A percentile compares a stretch with the other conserved stretches of the same genome.
Conservation (phyloP, 2,888 invertebrate species). For the Patella depressa region DNA sequence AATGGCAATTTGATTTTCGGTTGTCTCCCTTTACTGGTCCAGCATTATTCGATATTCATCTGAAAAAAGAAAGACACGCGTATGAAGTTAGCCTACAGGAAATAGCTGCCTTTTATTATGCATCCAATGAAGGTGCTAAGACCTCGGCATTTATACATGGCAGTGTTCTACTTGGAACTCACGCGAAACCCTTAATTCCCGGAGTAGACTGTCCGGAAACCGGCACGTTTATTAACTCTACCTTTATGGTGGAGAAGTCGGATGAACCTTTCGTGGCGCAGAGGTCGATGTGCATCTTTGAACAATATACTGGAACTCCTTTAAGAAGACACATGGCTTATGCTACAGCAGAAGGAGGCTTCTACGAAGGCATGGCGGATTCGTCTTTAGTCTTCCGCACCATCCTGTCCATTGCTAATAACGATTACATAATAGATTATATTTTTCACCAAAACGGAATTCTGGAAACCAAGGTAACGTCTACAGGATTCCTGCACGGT, state of each 20-base stretch:
- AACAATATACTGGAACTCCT: constrained; percentile 56
- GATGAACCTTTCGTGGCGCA: constrained; percentile 29
- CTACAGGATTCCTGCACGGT: constrained; percentile 41
- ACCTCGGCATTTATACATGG: constrained; percentile 30
- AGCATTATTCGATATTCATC: constrained; percentile 30
- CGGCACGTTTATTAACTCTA: constrained; percentile 47
- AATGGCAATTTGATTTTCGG: constrained; percentile 43
- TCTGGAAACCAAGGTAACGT: constrained; percentile 47
- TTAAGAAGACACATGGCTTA: constrained; percentile 55
- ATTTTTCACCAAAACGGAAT: constrained; percentile 61
- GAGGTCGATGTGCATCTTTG: constrained; percentile 59
- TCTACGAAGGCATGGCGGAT: constrained; percentile 56
- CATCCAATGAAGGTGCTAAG: constrained; percentile 18
- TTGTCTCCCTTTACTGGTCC: constrained; percentile 32
- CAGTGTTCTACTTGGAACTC: constrained; percentile 27
- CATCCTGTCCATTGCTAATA: constrained; percentile 54
- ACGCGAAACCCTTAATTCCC: constrained; percentile 23
- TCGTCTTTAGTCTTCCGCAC: constrained; percentile 51
- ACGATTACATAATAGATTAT: constrained; percentile 63
- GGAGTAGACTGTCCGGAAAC: constrained; percentile 59
- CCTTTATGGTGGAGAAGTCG: constrained; percentile 24
- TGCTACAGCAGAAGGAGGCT: constrained; percentile 26
- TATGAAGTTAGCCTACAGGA: constrained; percentile 47
- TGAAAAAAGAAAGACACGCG: constrained; percentile 33
- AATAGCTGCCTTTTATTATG: constrained; percentile 37